These are phyloP conservation scores for Eupelmus urozonus DNA, from an alignment of 2,888 invertebrate genomes.

Conservation along the genomic window DNA sequence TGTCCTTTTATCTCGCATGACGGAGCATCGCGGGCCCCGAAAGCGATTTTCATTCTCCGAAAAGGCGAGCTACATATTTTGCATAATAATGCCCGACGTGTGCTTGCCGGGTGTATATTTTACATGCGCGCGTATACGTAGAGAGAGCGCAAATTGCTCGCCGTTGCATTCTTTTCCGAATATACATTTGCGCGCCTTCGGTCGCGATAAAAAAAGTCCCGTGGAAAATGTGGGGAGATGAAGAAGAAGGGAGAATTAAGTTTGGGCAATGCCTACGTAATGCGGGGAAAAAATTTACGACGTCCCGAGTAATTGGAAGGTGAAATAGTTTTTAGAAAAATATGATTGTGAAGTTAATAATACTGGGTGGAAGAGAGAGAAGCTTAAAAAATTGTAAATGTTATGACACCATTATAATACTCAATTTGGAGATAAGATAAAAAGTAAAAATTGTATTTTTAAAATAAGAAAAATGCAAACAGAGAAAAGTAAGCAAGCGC, in stretches of 20 bases:
- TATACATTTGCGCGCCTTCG: conserved; percentile 1
- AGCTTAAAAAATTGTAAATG: not conserved
- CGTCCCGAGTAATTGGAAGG: conserved; percentile 24
- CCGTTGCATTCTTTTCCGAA: conserved; percentile 40
- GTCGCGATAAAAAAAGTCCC: conserved; percentile 19
- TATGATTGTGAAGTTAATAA: conserved; percentile 9
- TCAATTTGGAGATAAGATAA: too few species aligned
- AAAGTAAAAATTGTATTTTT: too few species aligned
- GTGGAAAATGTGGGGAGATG: not conserved
- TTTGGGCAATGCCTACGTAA: too few species aligned
- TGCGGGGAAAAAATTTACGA: conserved; percentile 14
- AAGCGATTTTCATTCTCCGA: conserved; percentile 49
- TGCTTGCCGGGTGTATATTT: not conserved
- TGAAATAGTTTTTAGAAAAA: conserved; percentile 1
- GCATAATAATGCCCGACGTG: conserved; percentile 47
- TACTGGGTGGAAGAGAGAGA: not conserved
- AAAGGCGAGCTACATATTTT: conserved; percentile 52
- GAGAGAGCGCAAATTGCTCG: conserved; percentile 2
- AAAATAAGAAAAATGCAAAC: too few species aligned
- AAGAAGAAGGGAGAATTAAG: not conserved
- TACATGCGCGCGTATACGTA: conserved; percentile 1
- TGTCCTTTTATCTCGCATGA: conserved; percentile 51
- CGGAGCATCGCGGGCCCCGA: conserved; percentile 13
- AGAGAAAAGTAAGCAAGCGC: too few species aligned
- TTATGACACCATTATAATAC: too few species aligned